Base-by-base conservation (phyloP, 2,888 invertebrate genomes). In the Acanthacorydalis orientalis region DNA sequence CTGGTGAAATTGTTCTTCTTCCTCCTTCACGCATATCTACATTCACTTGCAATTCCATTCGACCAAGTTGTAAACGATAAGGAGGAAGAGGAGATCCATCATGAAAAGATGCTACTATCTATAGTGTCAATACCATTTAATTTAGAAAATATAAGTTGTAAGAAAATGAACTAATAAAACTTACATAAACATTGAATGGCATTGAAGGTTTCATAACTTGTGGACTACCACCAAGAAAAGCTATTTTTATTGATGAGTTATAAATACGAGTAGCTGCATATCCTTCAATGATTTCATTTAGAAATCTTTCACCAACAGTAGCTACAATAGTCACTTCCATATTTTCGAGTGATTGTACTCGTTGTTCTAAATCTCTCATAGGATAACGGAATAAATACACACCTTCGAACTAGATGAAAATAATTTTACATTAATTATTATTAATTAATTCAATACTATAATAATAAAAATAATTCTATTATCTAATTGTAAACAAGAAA, bases 121-220 rank as follows among this genome's bases (percentile, higher is more conserved):
- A 64, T 1, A 37, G 10, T 37, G 7, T 37, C 10, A 6, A 37
- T 37, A 12, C 37, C 16, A 10, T 42, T 15, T 41, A 8, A 38
- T 11, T 45, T 46, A 44, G 16, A 16, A 16, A 7, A 46, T 49
- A 34, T 40, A 12, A 38, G 34, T n/a, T 42, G 1, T 32, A 12
- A 23, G 31, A 33, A 14, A 14, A 47, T 44, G 34, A 44, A 10
- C 51, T 31, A 38, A 42, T 35, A n/a, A 33, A 42, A 69, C 80
- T 76, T 65, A 86, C 85, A 63, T 89, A 89, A 43, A 81, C 74
- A 51, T 81, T 82, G 57, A 91, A 84, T 0, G 92, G 89, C 86
- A 95, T 92, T 8, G 87, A 75, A 0, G 96, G 95, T 64, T 95
- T 96, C 68, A 95, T 95, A 12, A 96, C 83, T 65, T 95, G 90